phyloP scores from a whole-genome alignment of 2,888 invertebrate genomes.

The Tachina lurida region DNA sequence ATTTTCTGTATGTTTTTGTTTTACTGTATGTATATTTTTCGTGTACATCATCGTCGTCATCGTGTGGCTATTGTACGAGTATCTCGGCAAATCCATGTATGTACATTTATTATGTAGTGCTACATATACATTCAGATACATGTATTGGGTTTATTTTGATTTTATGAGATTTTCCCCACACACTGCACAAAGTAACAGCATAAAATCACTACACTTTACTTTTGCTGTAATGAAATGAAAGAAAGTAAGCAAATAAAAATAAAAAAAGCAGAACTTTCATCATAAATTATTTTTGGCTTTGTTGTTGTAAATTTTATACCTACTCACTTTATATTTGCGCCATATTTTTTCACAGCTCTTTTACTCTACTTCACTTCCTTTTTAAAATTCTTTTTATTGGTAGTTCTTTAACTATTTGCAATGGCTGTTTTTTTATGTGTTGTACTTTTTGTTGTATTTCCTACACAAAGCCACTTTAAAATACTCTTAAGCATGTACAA shows the following conservation, averaged over 20 bases:
- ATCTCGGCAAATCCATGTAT: slow-evolving; percentile 39
- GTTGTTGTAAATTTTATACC: slow-evolving; percentile 39
- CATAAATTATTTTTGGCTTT: slow-evolving; percentile 71
- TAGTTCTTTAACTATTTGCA: slow-evolving; percentile 19
- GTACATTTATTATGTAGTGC: background rate
- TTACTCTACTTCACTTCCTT: slow-evolving; percentile 45
- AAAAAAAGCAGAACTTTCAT: slow-evolving; percentile 64
- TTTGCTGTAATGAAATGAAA: slow-evolving; percentile 38
- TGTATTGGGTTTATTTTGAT: slow-evolving; percentile 37
- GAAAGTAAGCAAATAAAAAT: slow-evolving; percentile 19
- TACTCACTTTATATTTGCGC: slow-evolving; percentile 54
- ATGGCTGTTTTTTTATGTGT: slow-evolving; percentile 13
- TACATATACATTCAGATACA: too few species aligned
- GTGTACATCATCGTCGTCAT: slow-evolving; percentile 52
- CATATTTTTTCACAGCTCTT: slow-evolving; percentile 63
- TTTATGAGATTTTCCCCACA: slow-evolving; percentile 12
- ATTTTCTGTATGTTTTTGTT: slow-evolving; percentile 3
- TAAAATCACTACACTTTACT: slow-evolving; percentile 38
- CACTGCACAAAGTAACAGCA: slow-evolving; percentile 19
- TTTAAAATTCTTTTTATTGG: slow-evolving; percentile 17
- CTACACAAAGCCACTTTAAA: slow-evolving; percentile 49
- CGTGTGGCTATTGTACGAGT: slow-evolving; percentile 58
- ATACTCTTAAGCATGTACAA: slow-evolving; percentile 44
- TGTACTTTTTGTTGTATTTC: slow-evolving; percentile 30
- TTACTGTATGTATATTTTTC: slow-evolving; percentile 13